Conservation (phyloP, 2,888 invertebrate genomes). For the Mimas tiliae region DNA sequence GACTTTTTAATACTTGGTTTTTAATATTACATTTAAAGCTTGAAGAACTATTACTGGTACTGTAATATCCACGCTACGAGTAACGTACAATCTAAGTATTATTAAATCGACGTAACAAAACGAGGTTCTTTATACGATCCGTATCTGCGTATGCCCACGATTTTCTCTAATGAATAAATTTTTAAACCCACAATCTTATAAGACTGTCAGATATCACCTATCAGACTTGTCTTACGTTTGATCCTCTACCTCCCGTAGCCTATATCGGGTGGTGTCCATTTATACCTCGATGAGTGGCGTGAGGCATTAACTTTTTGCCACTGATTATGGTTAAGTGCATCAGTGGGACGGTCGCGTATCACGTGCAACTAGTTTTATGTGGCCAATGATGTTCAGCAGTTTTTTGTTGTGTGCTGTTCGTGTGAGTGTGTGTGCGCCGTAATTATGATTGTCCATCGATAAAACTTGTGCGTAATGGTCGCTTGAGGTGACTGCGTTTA, state of each 20-base stretch:
- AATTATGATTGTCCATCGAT: slow-evolving; percentile 16
- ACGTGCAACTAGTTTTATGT: slow-evolving; percentile 1
- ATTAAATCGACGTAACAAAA: no score
- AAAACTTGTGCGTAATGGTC: slow-evolving; percentile 8
- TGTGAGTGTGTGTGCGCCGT: background rate
- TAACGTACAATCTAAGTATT: no score
- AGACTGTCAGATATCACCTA: background rate
- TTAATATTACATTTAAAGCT: no score
- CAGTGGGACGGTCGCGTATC: slow-evolving; percentile 9
- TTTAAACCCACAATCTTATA: background rate
- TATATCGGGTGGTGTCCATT: background rate
- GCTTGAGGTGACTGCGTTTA: slow-evolving; percentile 10
- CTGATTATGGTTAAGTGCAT: slow-evolving; percentile 5
- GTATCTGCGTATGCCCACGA: no score
- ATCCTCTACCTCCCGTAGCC: background rate
- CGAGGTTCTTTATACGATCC: no score
- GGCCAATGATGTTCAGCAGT: slow-evolving; percentile 5
- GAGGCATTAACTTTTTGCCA: slow-evolving; percentile 1
- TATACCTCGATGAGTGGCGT: background rate
- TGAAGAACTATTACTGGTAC: no score
- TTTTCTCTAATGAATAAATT: background rate
- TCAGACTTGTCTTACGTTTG: background rate
- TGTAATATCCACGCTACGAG: no score
- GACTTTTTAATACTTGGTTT: no score
- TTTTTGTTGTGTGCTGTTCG: slow-evolving; percentile 7